Base-by-base conservation (phyloP, 2,888 invertebrate genomes). In the Troides aeacus region DNA sequence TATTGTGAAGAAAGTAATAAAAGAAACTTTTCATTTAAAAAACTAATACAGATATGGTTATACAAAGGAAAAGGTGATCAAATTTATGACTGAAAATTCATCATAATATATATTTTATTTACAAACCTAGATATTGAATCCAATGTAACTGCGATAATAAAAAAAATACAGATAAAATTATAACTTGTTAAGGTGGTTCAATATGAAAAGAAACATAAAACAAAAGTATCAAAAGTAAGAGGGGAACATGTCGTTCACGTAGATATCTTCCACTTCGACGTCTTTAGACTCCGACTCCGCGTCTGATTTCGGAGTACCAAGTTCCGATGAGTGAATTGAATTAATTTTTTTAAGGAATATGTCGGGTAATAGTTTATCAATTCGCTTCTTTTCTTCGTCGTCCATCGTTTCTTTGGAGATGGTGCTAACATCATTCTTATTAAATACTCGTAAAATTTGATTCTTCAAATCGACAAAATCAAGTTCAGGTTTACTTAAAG, bases 261-360 rank as follows among this genome's bases (percentile, higher is more conserved):
- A 79, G 64, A 74, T 75, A 46, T 79, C 79, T 39, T 77, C 75
- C 10, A 61, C 42, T 50, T 79, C 64, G 4, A 73, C 72, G 15
- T 84, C 82, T 64, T 82, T 87, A 0, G 81, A 80, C 3, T 82
- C 83, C 0, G 78, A 70, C 1, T 82, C 83, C 15, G 76, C 60
- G 1, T 83, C 81, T 1, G 75, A 60, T 71, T 76, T 83, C 17
- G 84, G 86, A 2, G 82, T 84, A 1, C 79, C 85, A 64, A 90
- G 87, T 69, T 90, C 90, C 17, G 88, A 75, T 2, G 86, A 87
- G 74, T 86, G 87, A 1, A 88, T 71, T 12, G 88, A 78, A 72
- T 83, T 79, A 74, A 82, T 80, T 67, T 88, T 88, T 24, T 79
- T 81, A 12, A 75, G 68, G 74, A 85, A 78, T 1, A 84, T 72